Evolutionary conservation across 2,888 invertebrate genomes (phyloP).

Genomic region (Lysandra coridon): DNA sequence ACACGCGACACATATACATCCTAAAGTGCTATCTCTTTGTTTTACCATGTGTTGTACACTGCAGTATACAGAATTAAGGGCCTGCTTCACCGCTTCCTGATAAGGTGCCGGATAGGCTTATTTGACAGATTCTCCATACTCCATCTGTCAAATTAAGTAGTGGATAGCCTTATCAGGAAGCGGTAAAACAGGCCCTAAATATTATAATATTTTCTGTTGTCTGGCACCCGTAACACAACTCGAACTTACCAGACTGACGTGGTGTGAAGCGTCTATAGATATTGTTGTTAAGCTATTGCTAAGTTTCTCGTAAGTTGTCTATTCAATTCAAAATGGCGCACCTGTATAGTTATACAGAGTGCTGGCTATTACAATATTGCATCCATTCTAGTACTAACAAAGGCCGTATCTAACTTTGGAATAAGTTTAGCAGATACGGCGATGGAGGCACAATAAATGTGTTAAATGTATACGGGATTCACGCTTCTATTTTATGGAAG

Average conservation of each 20-base stretch:
- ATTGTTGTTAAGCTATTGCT: neutral
- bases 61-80: no score
- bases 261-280: no score
- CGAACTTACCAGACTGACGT: no score
- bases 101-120: no score
- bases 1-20: no score
- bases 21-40: no score
- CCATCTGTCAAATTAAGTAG: no score
- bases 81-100: no score
- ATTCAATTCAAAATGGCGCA: neutral
- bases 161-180: no score
- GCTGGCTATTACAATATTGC: constrained; percentile 6
- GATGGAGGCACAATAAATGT: neutral
- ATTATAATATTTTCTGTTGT: neutral
- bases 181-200: no score
- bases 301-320: neutral
- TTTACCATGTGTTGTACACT: no score
- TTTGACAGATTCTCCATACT: no score
- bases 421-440: neutral
- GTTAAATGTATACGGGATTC: neutral
- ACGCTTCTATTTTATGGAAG: neutral
- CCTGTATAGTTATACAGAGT: neutral
- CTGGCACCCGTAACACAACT: neutral
- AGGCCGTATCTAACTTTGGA: neutral
- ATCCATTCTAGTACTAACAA: constrained; percentile 11